A percentile compares a stretch with the other conserved stretches of the same genome.
Conservation (phyloP, 2,113 vertebrate genomes). For the Brienomyrus brachyistius region DNA sequence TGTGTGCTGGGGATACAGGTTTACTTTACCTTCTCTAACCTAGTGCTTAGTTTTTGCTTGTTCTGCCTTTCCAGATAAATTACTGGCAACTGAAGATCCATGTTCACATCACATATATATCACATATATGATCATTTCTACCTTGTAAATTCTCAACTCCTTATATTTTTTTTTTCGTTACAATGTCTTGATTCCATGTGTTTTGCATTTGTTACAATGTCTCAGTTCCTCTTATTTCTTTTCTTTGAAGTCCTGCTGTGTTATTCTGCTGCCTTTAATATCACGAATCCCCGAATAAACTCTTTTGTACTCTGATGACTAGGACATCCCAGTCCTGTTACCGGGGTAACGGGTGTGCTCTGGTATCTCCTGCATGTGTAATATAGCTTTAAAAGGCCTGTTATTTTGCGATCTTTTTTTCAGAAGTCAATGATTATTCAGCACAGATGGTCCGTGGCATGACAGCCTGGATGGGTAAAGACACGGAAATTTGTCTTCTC, state of each 20-base stretch:
- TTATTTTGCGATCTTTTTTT: conserved; percentile 1
- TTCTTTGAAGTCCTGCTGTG: neutral
- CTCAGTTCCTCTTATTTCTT: too few relatives aligned
- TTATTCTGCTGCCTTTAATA: neutral
- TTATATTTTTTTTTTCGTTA: neutral
- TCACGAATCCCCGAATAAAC: neutral
- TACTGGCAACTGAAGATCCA: neutral
- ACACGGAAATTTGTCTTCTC: neutral
- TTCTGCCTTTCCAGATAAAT: neutral
- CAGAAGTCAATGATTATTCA: conserved; percentile 7
- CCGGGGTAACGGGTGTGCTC: neutral
- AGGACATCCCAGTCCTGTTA: conserved; percentile 10
- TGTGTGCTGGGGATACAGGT: neutral
- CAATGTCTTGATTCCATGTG: neutral
- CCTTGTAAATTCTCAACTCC: neutral
- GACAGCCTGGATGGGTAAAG: neutral
- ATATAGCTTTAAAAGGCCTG: neutral
- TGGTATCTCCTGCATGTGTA: neutral
- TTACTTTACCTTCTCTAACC: neutral
- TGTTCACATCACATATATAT: neutral
- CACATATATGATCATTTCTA: neutral
- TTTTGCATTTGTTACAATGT: too few relatives aligned
- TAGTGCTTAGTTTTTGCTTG: neutral
- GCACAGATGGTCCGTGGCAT: neutral
- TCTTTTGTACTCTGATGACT: neutral